Evolutionary conservation across 2,797 vertebrate genomes (phyloP).

Genomic region (Aldrovandia affinis): DNA sequence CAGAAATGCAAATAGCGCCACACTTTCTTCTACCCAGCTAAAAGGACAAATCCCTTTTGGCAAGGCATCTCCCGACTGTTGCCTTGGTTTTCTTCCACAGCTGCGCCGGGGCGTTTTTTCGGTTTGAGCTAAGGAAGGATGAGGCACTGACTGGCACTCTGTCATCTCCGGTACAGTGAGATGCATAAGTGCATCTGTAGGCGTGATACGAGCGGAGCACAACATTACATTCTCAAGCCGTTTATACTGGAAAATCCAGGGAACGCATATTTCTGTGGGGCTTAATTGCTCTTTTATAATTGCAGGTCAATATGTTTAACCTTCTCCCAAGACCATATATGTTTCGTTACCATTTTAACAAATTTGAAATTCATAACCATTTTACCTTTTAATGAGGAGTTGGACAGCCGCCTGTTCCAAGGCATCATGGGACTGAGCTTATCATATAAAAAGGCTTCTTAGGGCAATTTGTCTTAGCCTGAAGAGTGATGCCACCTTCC

Average conservation of each 20-base stretch:
- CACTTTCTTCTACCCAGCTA: constrained; percentile 80
- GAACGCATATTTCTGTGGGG: not conserved
- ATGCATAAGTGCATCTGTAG: not conserved
- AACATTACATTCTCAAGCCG: not conserved
- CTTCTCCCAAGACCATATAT: not conserved
- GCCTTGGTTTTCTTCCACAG: constrained; percentile 77
- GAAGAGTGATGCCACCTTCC: not conserved
- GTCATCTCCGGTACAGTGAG: not conserved
- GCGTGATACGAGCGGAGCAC: not conserved
- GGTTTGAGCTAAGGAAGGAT: constrained; percentile 58
- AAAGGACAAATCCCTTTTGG: constrained; percentile 96
- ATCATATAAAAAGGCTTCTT: not conserved
- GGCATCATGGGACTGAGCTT: not conserved
- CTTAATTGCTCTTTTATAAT: not conserved
- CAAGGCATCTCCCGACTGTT: constrained; percentile 83
- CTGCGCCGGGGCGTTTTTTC: constrained; percentile 75
- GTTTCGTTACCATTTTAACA: not conserved
- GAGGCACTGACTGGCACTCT: not conserved
- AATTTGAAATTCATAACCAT: not conserved
- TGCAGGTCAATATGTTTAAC: not conserved
- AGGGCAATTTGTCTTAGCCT: not conserved
- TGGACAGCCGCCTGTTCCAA: not conserved
- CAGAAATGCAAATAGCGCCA: constrained; percentile 93
- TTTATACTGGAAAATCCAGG: not conserved
- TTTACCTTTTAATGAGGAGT: not conserved